phyloP scores from a whole-genome alignment of 2,113 vertebrate species.

The Atherinomorus stipes region DNA sequence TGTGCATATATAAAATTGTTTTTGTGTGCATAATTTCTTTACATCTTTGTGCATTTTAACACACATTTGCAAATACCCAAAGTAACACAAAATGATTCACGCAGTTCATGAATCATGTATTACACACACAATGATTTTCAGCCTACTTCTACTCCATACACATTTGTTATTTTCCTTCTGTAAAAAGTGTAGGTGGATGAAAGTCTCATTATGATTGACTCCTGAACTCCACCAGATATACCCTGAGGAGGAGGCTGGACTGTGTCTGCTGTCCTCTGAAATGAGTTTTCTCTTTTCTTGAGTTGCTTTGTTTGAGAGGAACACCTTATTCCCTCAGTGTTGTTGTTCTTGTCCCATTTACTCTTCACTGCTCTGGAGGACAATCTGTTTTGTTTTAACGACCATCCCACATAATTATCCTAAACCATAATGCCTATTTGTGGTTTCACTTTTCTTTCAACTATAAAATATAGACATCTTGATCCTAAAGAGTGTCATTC shows the following conservation, averaged over 20 bases:
- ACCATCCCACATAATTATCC: conserved; percentile 24
- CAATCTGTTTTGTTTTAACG: conserved; percentile 9
- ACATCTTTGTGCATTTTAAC: too few relatives aligned
- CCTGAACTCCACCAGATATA: conserved; percentile 45
- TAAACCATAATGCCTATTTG: conserved; percentile 4
- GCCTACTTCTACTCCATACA: too few relatives aligned
- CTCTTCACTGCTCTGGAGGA: background rate
- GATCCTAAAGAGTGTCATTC: too few relatives aligned
- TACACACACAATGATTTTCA: too few relatives aligned
- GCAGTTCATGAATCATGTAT: too few relatives aligned
- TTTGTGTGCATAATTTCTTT: too few relatives aligned
- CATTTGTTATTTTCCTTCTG: too few relatives aligned
- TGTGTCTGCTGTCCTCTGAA: conserved; percentile 22
- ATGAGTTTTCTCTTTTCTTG: background rate
- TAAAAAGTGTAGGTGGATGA: conserved; percentile 14
- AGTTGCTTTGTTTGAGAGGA: conserved; percentile 39
- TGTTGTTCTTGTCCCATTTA: background rate
- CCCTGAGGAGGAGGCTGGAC: conserved; percentile 30
- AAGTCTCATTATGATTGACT: conserved; percentile 42
- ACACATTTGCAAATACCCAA: too few relatives aligned
- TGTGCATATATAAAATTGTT: too few relatives aligned
- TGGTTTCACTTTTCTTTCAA: background rate
- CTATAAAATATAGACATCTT: background rate
- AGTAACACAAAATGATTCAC: too few relatives aligned
- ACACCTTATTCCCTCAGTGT: conserved; percentile 2